phyloP scores from a whole-genome alignment of 2,797 vertebrate genomes.

The Rhincodon typus region DNA sequence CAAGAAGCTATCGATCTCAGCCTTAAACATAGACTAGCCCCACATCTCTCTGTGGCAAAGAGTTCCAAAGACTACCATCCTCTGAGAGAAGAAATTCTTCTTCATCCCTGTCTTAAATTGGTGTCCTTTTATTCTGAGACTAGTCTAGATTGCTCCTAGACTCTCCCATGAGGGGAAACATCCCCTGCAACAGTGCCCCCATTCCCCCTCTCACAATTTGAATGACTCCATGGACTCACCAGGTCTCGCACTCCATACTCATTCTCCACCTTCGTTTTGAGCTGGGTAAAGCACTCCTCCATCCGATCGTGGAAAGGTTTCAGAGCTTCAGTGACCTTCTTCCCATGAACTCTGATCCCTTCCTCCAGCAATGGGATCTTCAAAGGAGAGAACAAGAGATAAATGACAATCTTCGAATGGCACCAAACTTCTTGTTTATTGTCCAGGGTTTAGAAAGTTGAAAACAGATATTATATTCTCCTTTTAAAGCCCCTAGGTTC shows the following conservation, averaged over 20 bases:
- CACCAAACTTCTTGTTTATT: neutral
- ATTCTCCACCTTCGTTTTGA: slow-evolving; percentile 49
- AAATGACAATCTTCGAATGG: neutral
- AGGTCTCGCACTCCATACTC: slow-evolving; percentile 48
- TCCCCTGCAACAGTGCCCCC: fast-evolving
- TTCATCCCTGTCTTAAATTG: too few species aligned
- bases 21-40: too few species aligned
- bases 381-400: fast-evolving
- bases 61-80: too few species aligned
- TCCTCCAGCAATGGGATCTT: slow-evolving; percentile 48
- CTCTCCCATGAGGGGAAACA: too few species aligned
- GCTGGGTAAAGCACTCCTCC: slow-evolving; percentile 50
- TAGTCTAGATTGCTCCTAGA: too few species aligned
- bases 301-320: slow-evolving; percentile 51
- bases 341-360: slow-evolving; percentile 46
- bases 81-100: too few species aligned
- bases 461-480: neutral
- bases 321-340: slow-evolving; percentile 49
- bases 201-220: neutral
- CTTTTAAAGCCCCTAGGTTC: too few species aligned
- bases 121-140: too few species aligned
- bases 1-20: too few species aligned
- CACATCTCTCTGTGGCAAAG: too few species aligned
- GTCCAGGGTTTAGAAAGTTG: neutral
- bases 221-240: slow-evolving; percentile 44